Percentiles rank a stretch among this genome's conserved stretches.
Conservation (phyloP, 2,888 invertebrate genomes). For the Belgica antarctica region DNA sequence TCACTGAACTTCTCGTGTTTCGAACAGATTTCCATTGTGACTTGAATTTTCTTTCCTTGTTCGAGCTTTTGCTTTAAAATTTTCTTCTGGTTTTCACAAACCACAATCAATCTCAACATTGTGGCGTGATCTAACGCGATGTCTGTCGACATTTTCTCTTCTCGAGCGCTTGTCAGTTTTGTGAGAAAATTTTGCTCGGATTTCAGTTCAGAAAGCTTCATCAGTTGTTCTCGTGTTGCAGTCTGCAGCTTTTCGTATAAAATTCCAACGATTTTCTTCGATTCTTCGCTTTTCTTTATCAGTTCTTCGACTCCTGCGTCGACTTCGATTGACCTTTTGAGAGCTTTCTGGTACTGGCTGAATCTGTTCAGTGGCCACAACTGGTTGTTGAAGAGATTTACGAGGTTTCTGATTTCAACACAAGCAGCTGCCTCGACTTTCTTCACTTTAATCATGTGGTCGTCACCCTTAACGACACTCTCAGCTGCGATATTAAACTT, state of each 20-base stretch:
- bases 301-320: background rate
- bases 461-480: background rate
- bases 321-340: background rate
- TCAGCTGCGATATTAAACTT: background rate
- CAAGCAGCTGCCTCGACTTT: background rate
- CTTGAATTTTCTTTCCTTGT: background rate
- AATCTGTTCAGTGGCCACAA: background rate
- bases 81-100: background rate
- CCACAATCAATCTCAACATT: background rate
- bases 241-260: background rate
- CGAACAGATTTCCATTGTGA: background rate
- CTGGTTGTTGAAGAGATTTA: background rate
- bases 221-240: background rate
- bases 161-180: background rate
- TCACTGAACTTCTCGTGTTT: conserved; percentile 4
- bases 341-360: background rate
- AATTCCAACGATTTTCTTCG: background rate
- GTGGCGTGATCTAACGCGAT: no score
- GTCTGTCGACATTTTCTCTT: background rate
- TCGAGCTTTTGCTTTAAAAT: background rate
- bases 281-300: background rate
- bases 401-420: background rate
- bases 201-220: background rate
- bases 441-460: no score
- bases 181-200: background rate